phyloP scores from a whole-genome alignment of 2,888 invertebrate genomes.

The Drosophila prolongata region DNA sequence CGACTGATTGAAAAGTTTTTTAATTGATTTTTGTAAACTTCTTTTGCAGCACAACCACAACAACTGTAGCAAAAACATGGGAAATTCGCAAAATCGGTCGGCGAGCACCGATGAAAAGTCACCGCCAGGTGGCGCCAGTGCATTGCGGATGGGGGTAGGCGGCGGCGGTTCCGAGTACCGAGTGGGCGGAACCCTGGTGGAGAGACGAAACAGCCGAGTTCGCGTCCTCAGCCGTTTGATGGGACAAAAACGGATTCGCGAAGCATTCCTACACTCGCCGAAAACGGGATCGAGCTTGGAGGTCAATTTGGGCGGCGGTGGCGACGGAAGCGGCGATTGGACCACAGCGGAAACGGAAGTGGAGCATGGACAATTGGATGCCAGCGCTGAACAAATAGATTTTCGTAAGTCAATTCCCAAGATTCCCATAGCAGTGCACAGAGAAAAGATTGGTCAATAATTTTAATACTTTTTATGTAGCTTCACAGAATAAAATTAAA shows the following conservation, averaged over 20 bases:
- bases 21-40: slow-evolving; percentile 81
- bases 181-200: slow-evolving; percentile 16
- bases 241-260: slow-evolving; percentile 77
- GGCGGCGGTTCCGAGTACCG: slow-evolving; percentile 1
- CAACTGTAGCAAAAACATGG: slow-evolving; percentile 58
- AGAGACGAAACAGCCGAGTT: slow-evolving; percentile 76
- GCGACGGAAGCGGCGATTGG: slow-evolving; percentile 28
- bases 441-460: neutral
- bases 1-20: slow-evolving; percentile 81
- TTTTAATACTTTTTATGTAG: too few relatives aligned
- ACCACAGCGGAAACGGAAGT: slow-evolving; percentile 41
- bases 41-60: slow-evolving; percentile 39
- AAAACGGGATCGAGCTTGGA: slow-evolving; percentile 14
- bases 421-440: slow-evolving; percentile 11
- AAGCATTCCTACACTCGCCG: slow-evolving; percentile 54
- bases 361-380: slow-evolving; percentile 75
- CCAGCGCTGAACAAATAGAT: slow-evolving; percentile 78
- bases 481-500: too few relatives aligned
- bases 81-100: slow-evolving; percentile 69
- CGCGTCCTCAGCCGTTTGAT: slow-evolving; percentile 81
- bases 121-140: slow-evolving; percentile 30
- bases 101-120: slow-evolving; percentile 61
- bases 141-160: slow-evolving; percentile 21
- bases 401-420: slow-evolving; percentile 81
- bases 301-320: slow-evolving; percentile 14